A percentile compares a stretch with the other conserved stretches of the same genome.
Evolutionary conservation across 2,797 vertebrate species (phyloP).

Genomic region (Peromyscus nudipes): DNA sequence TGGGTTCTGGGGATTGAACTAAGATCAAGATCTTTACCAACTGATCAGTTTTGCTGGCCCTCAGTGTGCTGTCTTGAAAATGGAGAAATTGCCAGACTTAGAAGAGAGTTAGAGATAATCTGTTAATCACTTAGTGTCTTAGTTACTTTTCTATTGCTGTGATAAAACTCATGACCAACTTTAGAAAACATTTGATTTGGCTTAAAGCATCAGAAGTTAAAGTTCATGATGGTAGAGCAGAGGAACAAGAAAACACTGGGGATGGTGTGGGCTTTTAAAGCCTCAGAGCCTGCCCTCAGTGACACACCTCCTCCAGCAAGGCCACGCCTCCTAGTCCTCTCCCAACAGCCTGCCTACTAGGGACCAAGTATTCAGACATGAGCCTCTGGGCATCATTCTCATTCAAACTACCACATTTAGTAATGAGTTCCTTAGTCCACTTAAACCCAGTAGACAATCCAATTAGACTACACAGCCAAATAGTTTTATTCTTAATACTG

Average conservation of each 20-base stretch:
- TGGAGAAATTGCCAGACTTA: not conserved
- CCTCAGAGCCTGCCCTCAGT: not conserved
- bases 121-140: not conserved
- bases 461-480: not conserved
- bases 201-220: not conserved
- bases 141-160: not conserved
- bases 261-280: not conserved
- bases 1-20: not conserved
- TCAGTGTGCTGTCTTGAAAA: slow-evolving; percentile 29
- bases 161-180: not conserved
- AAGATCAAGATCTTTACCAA: not conserved
- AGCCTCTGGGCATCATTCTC: not conserved
- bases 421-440: slow-evolving; percentile 32
- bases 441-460: not conserved
- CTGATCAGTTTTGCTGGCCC: not conserved
- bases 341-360: not conserved
- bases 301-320: not conserved
- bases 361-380: not conserved
- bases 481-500: slow-evolving; percentile 38
- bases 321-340: not conserved
- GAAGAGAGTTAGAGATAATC: slow-evolving; percentile 17
- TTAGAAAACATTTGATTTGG: not conserved
- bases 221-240: not conserved
- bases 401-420: not conserved
- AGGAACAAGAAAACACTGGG: not conserved